phyloP scores from a whole-genome alignment of 1,140 invertebrate species.

The Hormaphis cornu region DNA sequence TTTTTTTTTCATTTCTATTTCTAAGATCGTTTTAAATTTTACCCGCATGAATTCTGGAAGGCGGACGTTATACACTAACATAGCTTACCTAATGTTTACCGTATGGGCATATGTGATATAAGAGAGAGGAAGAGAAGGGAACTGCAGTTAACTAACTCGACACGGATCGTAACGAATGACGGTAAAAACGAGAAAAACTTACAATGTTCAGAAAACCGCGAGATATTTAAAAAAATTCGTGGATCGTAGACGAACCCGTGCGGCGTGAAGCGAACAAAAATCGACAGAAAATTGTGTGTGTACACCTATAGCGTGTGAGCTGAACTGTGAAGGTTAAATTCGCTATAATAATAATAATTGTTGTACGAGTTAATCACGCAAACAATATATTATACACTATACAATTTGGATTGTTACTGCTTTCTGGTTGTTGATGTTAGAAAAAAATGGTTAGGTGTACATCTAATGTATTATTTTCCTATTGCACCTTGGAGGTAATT shows the following conservation, averaged over 20 bases:
- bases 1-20: too few relatives aligned
- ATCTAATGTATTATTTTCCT: too few relatives aligned
- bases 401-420: too few relatives aligned
- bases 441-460: too few relatives aligned
- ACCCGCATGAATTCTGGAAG: too few relatives aligned
- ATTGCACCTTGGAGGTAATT: too few relatives aligned
- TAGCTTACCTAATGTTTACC: neutral
- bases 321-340: constrained; percentile 23
- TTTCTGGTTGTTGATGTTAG: too few relatives aligned
- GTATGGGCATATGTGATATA: too few relatives aligned
- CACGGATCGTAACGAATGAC: neutral
- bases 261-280: constrained; percentile 26
- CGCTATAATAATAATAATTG: neutral
- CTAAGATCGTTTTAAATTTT: too few relatives aligned
- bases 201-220: neutral
- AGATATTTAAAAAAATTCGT: neutral
- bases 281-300: neutral
- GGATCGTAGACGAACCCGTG: constrained; percentile 1
- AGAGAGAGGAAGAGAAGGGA: neutral
- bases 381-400: too few relatives aligned
- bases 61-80: too few relatives aligned
- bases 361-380: neutral
- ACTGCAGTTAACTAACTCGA: neutral
- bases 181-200: neutral
- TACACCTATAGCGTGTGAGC: neutral